Percentiles rank a stretch among this genome's conserved stretches.
Conservation (phyloP, 2,888 invertebrate genomes). For the Hylaea fasciaria region DNA sequence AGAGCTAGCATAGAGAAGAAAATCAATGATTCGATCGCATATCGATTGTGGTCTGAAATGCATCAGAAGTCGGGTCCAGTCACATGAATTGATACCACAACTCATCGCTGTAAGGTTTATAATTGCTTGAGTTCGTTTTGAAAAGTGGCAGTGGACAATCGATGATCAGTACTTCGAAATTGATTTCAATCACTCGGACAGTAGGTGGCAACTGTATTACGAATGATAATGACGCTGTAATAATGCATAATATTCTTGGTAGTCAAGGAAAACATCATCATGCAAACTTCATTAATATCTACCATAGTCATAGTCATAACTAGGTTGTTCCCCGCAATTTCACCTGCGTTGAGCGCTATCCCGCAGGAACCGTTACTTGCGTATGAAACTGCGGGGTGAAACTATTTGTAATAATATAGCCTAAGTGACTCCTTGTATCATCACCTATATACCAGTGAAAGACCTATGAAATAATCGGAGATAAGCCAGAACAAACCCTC, state of each 20-base stretch:
- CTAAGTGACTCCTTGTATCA: too few relatives aligned
- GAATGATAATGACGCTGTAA: conserved; percentile 40
- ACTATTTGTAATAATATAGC: too few relatives aligned
- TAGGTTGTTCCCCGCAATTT: too few relatives aligned
- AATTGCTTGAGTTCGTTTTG: conserved; percentile 23
- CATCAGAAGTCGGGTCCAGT: neutral
- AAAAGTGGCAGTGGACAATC: conserved; percentile 58
- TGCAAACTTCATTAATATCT: too few relatives aligned
- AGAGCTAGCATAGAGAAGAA: neutral
- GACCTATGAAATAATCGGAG: too few relatives aligned
- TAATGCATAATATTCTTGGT: conserved; percentile 19
- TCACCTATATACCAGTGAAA: too few relatives aligned
- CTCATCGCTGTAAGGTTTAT: fast-evolving
- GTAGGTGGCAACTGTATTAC: conserved; percentile 80
- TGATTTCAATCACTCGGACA: conserved; percentile 78
- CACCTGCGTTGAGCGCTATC: too few relatives aligned
- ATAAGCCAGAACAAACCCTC: too few relatives aligned
- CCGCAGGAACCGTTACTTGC: too few relatives aligned
- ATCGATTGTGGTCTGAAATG: neutral
- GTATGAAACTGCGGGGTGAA: too few relatives aligned
- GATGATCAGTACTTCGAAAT: conserved; percentile 71
- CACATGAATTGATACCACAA: conserved; percentile 32
- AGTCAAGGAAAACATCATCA: neutral
- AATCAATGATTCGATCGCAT: neutral
- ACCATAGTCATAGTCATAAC: too few relatives aligned